Percentiles rank a stretch among this genome's conserved stretches.
Conservation (phyloP, 2,888 invertebrate genomes). For the Drosophila putrida region DNA sequence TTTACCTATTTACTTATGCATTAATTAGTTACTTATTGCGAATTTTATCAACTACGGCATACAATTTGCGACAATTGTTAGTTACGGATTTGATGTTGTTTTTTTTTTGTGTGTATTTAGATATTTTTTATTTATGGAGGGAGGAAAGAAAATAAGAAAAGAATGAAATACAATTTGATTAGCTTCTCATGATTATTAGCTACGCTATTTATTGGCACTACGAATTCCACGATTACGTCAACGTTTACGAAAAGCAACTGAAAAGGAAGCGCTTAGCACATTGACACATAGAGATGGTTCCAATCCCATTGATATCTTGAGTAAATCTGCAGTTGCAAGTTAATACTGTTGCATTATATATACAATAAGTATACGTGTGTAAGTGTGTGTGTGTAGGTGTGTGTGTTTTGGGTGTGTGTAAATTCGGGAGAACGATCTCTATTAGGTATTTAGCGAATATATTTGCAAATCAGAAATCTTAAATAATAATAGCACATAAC, state of each 20-base stretch:
- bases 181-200: conserved; percentile 72
- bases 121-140: conserved; percentile 29
- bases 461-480: conserved; percentile 28
- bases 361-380: neutral
- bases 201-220: conserved; percentile 59
- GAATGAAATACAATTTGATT: conserved; percentile 76
- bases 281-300: conserved; percentile 43
- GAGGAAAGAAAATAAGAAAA: conserved; percentile 69
- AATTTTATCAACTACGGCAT: conserved; percentile 74
- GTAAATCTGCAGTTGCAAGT: conserved; percentile 15
- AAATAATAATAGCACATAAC: conserved; percentile 4
- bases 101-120: conserved; percentile 26
- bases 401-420: neutral
- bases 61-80: conserved; percentile 43
- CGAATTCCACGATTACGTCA: conserved; percentile 39
- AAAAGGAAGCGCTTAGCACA: conserved; percentile 51
- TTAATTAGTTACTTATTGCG: conserved; percentile 66
- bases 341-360: conserved; percentile 43
- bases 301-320: conserved; percentile 13
- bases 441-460: conserved; percentile 18
- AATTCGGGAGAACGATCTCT: conserved; percentile 43
- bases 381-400: neutral
- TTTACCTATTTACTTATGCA: conserved; percentile 64
- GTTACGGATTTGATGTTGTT: conserved; percentile 34
- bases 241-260: conserved; percentile 50